Evolutionary conservation across 2,113 vertebrate genomes (phyloP).

Genomic region (Strix aluco): DNA sequence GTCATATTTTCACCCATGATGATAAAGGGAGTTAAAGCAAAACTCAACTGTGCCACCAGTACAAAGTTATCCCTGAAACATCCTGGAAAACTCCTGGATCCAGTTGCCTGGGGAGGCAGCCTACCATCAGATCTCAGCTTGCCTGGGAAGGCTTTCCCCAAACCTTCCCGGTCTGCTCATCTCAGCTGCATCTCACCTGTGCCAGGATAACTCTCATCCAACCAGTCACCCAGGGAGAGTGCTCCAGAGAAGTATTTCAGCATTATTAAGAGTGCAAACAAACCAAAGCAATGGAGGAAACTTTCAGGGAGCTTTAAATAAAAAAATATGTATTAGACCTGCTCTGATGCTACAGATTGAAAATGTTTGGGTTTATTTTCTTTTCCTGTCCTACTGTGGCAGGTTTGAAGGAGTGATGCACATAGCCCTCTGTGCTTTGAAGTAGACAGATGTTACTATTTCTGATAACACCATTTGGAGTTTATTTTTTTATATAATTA

Average conservation of each 20-base stretch:
- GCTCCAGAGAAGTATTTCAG: not conserved
- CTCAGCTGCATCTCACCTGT: not conserved
- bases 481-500: not conserved
- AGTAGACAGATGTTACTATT: not conserved
- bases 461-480: not conserved
- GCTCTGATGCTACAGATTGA: not conserved
- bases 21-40: not conserved
- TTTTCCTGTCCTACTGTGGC: not conserved
- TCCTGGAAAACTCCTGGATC: not conserved
- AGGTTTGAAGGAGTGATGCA: not conserved
- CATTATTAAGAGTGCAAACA: not conserved
- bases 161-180: not conserved
- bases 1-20: not conserved
- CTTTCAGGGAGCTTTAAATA: not conserved
- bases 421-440: not conserved
- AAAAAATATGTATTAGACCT: not conserved
- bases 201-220: not conserved
- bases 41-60: accelerated
- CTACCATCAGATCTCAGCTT: not conserved
- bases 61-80: not conserved
- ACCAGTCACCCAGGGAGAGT: not conserved
- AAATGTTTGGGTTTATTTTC: not conserved
- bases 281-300: not conserved
- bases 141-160: not conserved
- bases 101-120: not conserved